Evolutionary conservation across 2,888 invertebrate genomes (phyloP).

Genomic region (Ennomos quercinarius): DNA sequence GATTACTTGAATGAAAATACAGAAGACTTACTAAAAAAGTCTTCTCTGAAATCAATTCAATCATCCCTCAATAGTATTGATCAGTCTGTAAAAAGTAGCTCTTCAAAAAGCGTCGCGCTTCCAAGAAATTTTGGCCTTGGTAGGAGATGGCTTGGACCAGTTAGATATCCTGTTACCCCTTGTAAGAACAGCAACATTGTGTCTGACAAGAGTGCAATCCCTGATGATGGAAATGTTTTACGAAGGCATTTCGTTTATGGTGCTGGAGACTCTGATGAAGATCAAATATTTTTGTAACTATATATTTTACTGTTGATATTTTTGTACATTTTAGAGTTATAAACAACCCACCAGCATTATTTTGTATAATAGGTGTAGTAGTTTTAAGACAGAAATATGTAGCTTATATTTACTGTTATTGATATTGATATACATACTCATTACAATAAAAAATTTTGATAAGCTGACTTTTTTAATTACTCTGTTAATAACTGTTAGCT

Average conservation of each 20-base stretch:
- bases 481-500: background rate
- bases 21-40: constrained; percentile 61
- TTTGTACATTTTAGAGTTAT: constrained; percentile 35
- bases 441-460: constrained; percentile 14
- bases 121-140: constrained; percentile 86
- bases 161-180: constrained; percentile 88
- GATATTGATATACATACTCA: too few relatives aligned
- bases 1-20: constrained; percentile 63
- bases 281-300: constrained; percentile 87
- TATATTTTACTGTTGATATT: constrained; percentile 36
- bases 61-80: constrained; percentile 72
- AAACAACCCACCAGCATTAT: constrained; percentile 11
- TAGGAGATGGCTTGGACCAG: constrained; percentile 87
- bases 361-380: constrained; percentile 6
- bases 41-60: constrained; percentile 74
- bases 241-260: constrained; percentile 79
- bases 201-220: constrained; percentile 61
- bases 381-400: background rate
- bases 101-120: constrained; percentile 77
- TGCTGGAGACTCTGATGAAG: constrained; percentile 85
- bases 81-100: constrained; percentile 64
- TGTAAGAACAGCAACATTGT: constrained; percentile 75
- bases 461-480: constrained; percentile 15
- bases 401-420: constrained; percentile 9
- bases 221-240: constrained; percentile 67